phyloP scores from a whole-genome alignment of 2,797 vertebrate genomes.

The Remorina albescens region DNA sequence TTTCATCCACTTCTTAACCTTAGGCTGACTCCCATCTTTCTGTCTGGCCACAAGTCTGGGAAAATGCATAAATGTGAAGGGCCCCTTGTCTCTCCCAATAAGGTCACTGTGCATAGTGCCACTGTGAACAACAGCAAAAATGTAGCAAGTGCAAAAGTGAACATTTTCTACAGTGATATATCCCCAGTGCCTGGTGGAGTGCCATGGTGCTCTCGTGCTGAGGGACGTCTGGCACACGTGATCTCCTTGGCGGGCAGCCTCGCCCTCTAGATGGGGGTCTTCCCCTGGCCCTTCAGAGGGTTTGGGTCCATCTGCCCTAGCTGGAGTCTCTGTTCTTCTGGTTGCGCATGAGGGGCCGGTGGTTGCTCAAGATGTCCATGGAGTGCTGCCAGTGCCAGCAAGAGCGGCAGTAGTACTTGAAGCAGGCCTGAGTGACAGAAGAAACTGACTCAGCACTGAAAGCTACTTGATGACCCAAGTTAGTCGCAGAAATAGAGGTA shows the following conservation, averaged over 20 bases:
- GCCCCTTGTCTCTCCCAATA: slow-evolving; percentile 78
- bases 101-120: slow-evolving; percentile 97
- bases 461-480: too few species aligned
- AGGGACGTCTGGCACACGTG: slow-evolving; percentile 82
- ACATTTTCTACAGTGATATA: slow-evolving; percentile 91
- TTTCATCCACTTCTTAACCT: slow-evolving; percentile 85
- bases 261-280: slow-evolving; percentile 46
- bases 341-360: slow-evolving; percentile 98
- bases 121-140: slow-evolving; percentile 93
- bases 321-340: slow-evolving; percentile 97
- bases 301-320: slow-evolving; percentile 80
- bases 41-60: slow-evolving; percentile 89
- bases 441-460: neutral
- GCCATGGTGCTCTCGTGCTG: slow-evolving; percentile 69
- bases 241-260: slow-evolving; percentile 80
- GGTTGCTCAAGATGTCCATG: slow-evolving; percentile 95
- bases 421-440: slow-evolving; percentile 89
- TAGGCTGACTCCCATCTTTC: slow-evolving; percentile 86
- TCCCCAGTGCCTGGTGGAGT: slow-evolving; percentile 85
- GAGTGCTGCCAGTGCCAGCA: slow-evolving; percentile 99
- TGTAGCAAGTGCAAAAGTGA: slow-evolving; percentile 99
- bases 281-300: slow-evolving; percentile 66
- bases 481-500: too few species aligned
- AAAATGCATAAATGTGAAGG: slow-evolving; percentile 89
- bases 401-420: slow-evolving; percentile 98